phyloP scores from a whole-genome alignment of 37 sponge, comb jelly and placozoan species.

The Oopsacas minuta region DNA sequence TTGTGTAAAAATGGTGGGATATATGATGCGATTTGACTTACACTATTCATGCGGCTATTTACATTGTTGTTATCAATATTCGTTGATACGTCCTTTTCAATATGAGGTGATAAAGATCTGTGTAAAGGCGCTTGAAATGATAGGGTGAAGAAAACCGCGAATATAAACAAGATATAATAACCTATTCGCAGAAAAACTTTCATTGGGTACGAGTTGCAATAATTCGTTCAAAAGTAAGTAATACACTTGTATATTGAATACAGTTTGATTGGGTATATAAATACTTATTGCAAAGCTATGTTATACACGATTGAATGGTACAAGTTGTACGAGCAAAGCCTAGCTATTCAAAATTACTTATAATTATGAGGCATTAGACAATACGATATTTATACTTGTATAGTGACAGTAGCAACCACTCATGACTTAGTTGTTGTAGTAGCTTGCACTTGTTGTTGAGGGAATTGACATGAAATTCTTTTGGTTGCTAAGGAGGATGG shows the following conservation, averaged over 20 bases:
- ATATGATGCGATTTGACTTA: neutral
- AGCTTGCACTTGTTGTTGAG: too few relatives aligned
- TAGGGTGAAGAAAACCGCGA: neutral
- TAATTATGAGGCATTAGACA: too few relatives aligned
- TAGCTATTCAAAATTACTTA: neutral
- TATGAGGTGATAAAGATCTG: neutral
- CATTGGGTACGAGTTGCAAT: neutral
- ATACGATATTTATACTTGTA: too few relatives aligned
- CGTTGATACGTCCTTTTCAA: too few relatives aligned
- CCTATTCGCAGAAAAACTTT: neutral
- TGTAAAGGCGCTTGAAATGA: neutral
- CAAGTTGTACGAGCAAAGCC: neutral
- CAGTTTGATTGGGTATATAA: neutral
- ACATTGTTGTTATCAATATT: too few relatives aligned
- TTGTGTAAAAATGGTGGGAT: neutral
- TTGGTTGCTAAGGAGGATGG: too few relatives aligned
- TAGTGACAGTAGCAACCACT: too few relatives aligned
- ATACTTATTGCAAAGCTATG: neutral
- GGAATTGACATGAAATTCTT: too few relatives aligned
- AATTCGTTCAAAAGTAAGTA: neutral
- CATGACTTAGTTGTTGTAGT: too few relatives aligned
- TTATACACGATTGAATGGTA: neutral
- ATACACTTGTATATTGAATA: too few relatives aligned
- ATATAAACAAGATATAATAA: neutral
- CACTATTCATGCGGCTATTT: too few relatives aligned